A percentile compares a stretch with the other conserved stretches of the same genome.
phyloP scores from a whole-genome alignment of 1,140 invertebrate species.

The Musca vetustissima region DNA sequence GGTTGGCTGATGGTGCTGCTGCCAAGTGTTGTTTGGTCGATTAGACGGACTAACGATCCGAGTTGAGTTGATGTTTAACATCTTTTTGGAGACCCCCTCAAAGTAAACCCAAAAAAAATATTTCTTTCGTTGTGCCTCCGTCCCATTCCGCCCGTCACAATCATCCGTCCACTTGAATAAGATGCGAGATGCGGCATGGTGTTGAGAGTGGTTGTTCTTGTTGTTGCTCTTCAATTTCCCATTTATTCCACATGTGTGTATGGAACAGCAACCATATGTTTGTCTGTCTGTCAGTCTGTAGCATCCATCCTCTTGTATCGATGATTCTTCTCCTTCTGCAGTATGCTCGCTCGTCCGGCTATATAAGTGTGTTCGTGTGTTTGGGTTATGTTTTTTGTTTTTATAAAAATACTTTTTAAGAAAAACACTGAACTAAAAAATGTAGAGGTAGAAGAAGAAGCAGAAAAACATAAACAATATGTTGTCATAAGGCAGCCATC shows the following conservation, averaged over 20 bases:
- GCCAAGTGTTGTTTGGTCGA: too few species aligned
- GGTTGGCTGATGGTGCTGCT: too few species aligned
- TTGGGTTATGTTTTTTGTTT: too few species aligned
- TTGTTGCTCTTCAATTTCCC: background rate
- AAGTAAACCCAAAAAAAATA: slow-evolving; percentile 27
- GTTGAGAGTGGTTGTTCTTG: background rate
- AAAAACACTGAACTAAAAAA: background rate
- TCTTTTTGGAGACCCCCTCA: slow-evolving; percentile 21
- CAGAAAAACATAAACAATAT: slow-evolving; percentile 12
- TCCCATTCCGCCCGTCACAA: too few species aligned
- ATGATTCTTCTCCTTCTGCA: background rate
- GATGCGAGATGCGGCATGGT: too few species aligned
- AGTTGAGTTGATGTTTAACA: too few species aligned
- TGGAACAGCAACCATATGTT: background rate
- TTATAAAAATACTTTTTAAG: too few species aligned
- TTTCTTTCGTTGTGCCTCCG: slow-evolving; percentile 16
- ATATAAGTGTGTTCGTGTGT: too few species aligned
- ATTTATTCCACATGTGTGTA: slow-evolving; percentile 6
- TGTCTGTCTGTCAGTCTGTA: background rate
- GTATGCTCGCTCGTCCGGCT: too few species aligned
- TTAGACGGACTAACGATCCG: too few species aligned
- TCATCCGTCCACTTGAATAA: slow-evolving; percentile 10
- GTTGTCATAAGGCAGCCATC: slow-evolving; percentile 9
- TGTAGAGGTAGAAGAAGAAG: background rate
- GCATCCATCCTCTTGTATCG: background rate